A percentile compares a stretch with the other conserved stretches of the same genome.
phyloP scores from a whole-genome alignment of 1,140 invertebrate genomes.

The Hesperophylax magnus region DNA sequence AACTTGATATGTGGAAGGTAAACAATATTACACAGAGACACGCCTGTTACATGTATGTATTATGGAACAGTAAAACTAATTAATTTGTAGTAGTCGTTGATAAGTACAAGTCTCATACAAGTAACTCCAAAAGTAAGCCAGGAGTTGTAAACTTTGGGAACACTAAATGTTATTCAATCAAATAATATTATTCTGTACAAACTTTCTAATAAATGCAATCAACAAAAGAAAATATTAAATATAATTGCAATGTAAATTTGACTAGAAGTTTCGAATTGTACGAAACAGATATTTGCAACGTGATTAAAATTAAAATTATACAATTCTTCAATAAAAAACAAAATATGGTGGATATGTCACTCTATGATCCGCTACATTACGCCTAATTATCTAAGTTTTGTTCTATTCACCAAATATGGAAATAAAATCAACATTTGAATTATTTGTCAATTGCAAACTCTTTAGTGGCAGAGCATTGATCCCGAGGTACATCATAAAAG shows the following conservation, averaged over 20 bases:
- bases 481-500: constrained; percentile 39
- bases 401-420: constrained; percentile 4
- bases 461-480: constrained; percentile 22
- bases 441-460: constrained; percentile 39
- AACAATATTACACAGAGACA: too few relatives aligned
- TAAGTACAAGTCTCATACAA: too few relatives aligned
- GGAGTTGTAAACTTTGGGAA: neutral
- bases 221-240: constrained; percentile 8
- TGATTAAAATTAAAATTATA: neutral
- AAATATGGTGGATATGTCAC: constrained; percentile 17
- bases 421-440: constrained; percentile 34
- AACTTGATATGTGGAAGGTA: too few relatives aligned
- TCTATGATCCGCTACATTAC: constrained; percentile 1
- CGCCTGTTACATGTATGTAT: too few relatives aligned
- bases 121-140: too few relatives aligned
- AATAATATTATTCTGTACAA: neutral
- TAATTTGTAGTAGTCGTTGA: too few relatives aligned
- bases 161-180: neutral
- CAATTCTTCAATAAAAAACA: neutral
- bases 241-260: constrained; percentile 26
- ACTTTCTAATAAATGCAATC: constrained; percentile 10
- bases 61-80: too few relatives aligned
- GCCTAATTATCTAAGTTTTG: constrained; percentile 11
- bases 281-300: neutral
- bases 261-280: constrained; percentile 27